Base-by-base conservation (phyloP, 2,797 vertebrate genomes). In the Spinibarbus caldwelli region DNA sequence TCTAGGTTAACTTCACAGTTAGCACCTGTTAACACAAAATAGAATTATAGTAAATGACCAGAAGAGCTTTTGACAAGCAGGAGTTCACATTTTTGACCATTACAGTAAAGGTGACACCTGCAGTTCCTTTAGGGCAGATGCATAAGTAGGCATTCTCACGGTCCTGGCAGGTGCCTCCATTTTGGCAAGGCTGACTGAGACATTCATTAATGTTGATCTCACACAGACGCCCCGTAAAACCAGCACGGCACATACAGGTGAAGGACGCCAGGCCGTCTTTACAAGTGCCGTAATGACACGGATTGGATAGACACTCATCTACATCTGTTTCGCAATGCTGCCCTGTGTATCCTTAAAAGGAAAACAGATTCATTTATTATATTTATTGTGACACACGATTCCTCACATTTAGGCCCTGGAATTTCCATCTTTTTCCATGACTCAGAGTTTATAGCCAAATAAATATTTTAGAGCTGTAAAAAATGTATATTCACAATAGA, bases 141-240 rank as follows among this genome's bases (percentile, higher is more conserved):
- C 98, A 99, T 80, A 94, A 78, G 93, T 98, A 99, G 77, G 93
- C 77, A 0, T 99, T 97, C 91, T 96, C 95, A 0, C 93, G 91
- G 94, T 99, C 98, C 92, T 97, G 96, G 90, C 98, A 99, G 87
- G 96, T 96, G 23, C 97, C 98, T 1, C 97, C 97, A 0, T 99
- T 97, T 87, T 96, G 96, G 93, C 98, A 99, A 0, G 98, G 98
- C 92, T 97, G 97, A 91, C 98, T 99, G 87, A 96, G 94, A 87
- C 98, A 99, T 92, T 99, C 98, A 0, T 99, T 97, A 91, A 99
- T 96, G 93, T 99, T 97, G 89, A 95, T 96, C 91, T 99, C 97
- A 0, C 98, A 99, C 88, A 96, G 96, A 38, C 95, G 96, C 36
- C 98, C 98, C 0, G 95, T 97, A 94, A 97, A 99, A 26, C 98